phyloP scores from a whole-genome alignment of 1,140 invertebrate genomes.

The Aphaenogaster rudis region DNA sequence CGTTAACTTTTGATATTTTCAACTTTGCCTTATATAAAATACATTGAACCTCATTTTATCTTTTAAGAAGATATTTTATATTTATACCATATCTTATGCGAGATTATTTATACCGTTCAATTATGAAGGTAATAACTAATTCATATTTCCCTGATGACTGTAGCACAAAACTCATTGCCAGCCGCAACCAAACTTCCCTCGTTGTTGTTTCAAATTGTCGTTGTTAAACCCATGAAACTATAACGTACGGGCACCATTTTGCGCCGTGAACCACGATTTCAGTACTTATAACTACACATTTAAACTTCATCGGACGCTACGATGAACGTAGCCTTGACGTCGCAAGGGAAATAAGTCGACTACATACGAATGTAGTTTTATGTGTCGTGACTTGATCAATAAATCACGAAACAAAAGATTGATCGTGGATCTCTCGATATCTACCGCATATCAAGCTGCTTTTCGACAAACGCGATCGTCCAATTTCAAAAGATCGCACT shows the following conservation, averaged over 20 bases:
- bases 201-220: conserved; percentile 18
- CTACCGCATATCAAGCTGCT: neutral
- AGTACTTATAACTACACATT: conserved; percentile 46
- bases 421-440: neutral
- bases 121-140: neutral
- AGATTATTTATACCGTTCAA: neutral
- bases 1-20: neutral
- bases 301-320: neutral
- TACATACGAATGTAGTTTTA: neutral
- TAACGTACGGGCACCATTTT: conserved; percentile 42
- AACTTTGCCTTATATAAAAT: neutral
- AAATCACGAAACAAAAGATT: neutral
- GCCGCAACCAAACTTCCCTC: conserved; percentile 22
- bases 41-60: neutral
- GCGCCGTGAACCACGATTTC: conserved; percentile 23
- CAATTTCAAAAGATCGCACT: neutral
- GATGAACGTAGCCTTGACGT: neutral
- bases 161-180: conserved; percentile 38
- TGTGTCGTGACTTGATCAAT: neutral
- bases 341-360: conserved; percentile 18
- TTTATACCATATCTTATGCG: neutral
- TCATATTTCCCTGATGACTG: neutral
- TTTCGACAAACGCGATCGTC: neutral
- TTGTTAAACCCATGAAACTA: conserved; percentile 38
- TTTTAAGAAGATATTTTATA: neutral